Percentiles rank a stretch among this genome's conserved stretches.
Conservation (phyloP, 2,113 vertebrate genomes). For the Beaufortia kweichowensis region DNA sequence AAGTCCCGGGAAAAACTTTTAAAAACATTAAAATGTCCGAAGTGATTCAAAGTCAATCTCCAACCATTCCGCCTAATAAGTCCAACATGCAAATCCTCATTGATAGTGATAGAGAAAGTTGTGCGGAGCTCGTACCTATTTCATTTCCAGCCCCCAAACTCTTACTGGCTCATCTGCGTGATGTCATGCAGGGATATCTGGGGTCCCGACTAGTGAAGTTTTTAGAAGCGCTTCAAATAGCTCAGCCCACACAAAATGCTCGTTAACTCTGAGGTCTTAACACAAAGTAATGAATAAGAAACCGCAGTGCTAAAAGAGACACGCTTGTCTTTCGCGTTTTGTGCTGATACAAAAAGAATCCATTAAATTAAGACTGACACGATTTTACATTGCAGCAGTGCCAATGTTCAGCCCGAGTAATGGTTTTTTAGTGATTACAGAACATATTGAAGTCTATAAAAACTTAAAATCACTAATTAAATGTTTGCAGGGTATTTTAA, state of each 20-base stretch:
- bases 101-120: slow-evolving; percentile 35
- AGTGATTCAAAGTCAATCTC: slow-evolving; percentile 6
- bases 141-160: slow-evolving; percentile 72
- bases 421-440: neutral
- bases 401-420: neutral
- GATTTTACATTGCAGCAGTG: neutral
- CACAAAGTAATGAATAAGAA: slow-evolving; percentile 15
- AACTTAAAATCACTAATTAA: neutral
- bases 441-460: neutral
- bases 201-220: slow-evolving; percentile 36
- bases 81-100: slow-evolving; percentile 38
- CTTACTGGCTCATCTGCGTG: slow-evolving; percentile 74
- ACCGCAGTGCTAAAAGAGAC: neutral
- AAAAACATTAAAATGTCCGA: slow-evolving; percentile 3
- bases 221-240: slow-evolving; percentile 37
- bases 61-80: neutral
- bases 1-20: neutral
- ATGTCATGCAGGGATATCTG: slow-evolving; percentile 69
- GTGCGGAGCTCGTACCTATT: slow-evolving; percentile 33
- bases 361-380: neutral
- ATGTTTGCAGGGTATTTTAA: too few species aligned
- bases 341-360: neutral
- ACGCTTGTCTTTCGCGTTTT: neutral
- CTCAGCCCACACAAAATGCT: slow-evolving; percentile 15
- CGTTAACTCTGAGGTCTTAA: slow-evolving; percentile 1